Evolutionary conservation across 2,113 vertebrate species (phyloP).

Genomic region (Peucedramus taeniatus): DNA sequence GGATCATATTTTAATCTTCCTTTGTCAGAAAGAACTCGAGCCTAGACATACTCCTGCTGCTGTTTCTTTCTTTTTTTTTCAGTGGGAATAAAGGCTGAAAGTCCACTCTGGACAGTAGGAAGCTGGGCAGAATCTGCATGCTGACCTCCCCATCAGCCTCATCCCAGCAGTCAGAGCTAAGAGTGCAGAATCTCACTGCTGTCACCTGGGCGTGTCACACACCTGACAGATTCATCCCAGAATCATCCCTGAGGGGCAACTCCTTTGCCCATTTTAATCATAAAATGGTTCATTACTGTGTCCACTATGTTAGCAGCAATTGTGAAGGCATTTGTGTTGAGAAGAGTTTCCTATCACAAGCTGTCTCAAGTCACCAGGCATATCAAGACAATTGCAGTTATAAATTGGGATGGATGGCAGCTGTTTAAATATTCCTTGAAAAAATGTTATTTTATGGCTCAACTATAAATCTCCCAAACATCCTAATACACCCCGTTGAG

Average conservation of each 20-base stretch:
- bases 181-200: background rate
- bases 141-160: background rate
- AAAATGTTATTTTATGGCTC: background rate
- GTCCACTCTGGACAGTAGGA: background rate
- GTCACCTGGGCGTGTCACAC: background rate
- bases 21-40: background rate
- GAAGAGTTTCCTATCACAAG: background rate
- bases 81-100: background rate
- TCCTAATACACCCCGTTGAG: background rate
- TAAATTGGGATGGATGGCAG: background rate
- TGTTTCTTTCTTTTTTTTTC: background rate
- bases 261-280: background rate
- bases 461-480: background rate
- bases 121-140: background rate
- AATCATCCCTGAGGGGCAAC: background rate
- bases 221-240: background rate
- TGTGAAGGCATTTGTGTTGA: background rate
- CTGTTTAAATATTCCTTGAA: slow-evolving; percentile 9
- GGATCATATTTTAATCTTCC: background rate
- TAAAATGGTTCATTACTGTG: background rate
- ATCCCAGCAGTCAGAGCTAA: background rate
- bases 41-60: background rate
- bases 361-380: background rate
- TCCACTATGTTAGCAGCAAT: background rate
- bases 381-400: background rate